Conservation (phyloP, 2,888 invertebrate species). For the Poecilus cupreus region DNA sequence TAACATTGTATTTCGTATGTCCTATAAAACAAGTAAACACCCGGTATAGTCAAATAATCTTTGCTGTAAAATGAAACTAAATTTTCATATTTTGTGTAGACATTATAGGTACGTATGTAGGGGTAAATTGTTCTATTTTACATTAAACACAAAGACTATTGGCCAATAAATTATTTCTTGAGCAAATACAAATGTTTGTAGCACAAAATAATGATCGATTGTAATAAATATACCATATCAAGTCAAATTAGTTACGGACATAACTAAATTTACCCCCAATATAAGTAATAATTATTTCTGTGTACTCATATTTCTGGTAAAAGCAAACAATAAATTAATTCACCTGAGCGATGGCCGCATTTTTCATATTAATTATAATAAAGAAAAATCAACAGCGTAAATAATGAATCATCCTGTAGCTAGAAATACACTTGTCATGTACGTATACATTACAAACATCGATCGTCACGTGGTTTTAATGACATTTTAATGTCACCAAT, state of each 20-base stretch:
- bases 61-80: no score
- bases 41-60: no score
- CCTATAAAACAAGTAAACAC: no score
- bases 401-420: slow-evolving; percentile 37
- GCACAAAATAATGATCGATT: background rate
- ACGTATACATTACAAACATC: slow-evolving; percentile 37
- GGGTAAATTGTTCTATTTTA: no score
- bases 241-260: background rate
- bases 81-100: no score
- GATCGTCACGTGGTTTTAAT: slow-evolving; percentile 58
- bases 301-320: background rate
- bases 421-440: slow-evolving; percentile 36
- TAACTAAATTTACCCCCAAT: background rate
- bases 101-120: no score
- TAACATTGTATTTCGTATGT: no score
- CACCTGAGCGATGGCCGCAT: background rate
- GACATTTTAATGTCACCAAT: slow-evolving; percentile 58
- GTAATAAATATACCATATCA: background rate
- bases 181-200: background rate
- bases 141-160: no score
- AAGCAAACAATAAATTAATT: slow-evolving; percentile 27
- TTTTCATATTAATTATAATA: slow-evolving; percentile 10
- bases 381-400: slow-evolving; percentile 27
- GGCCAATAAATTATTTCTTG: background rate
- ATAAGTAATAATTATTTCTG: background rate